phyloP scores from a whole-genome alignment of 2,113 vertebrate genomes.

The Anolis carolinensis region DNA sequence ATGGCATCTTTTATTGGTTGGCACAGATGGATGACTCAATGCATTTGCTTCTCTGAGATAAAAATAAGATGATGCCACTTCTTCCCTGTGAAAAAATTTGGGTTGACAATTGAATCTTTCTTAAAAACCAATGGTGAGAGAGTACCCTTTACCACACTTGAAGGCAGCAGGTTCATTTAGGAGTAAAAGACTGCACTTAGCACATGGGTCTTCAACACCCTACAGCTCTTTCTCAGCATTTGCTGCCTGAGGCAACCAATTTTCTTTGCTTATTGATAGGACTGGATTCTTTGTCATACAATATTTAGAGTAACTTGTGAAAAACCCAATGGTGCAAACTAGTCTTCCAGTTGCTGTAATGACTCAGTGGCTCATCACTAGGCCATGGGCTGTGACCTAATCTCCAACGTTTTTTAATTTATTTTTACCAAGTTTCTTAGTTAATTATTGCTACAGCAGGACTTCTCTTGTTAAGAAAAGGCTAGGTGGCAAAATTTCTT shows the following conservation, averaged over 20 bases:
- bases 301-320: neutral
- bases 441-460: neutral
- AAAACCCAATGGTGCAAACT: neutral
- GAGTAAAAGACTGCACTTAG: no score
- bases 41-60: no score
- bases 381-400: neutral
- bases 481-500: neutral
- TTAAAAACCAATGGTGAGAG: neutral
- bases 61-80: no score
- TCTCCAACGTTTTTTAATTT: neutral
- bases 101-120: neutral
- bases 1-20: neutral
- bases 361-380: neutral
- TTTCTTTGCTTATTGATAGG: neutral
- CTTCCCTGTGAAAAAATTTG: no score
- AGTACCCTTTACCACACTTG: no score
- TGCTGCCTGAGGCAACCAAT: no score
- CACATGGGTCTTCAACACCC: no score
- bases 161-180: neutral
- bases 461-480: neutral
- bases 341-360: neutral
- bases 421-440: neutral
- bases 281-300: no score
- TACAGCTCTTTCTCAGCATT: no score
- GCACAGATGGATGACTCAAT: no score